Base-by-base conservation (phyloP, 1,140 invertebrate species). In the Brachionus rubens region DNA sequence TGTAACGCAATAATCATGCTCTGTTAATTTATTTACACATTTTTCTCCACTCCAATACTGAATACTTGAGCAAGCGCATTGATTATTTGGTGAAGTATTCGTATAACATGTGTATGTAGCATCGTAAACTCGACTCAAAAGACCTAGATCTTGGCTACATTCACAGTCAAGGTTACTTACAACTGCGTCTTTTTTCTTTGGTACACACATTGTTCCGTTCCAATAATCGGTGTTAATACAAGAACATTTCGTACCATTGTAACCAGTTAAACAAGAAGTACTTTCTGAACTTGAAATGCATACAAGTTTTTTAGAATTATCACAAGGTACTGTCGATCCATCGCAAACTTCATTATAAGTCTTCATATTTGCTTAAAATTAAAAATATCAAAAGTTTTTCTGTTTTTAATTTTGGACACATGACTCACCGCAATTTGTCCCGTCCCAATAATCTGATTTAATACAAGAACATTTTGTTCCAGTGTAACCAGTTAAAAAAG, bases 131-230 rank as follows among this genome's bases (percentile, higher is more conserved):
- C 14, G 12, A 43, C 40, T 40, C 7, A 0, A n/a, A 26, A 43
- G 28, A n/a, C 40, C 43, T 21, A 67, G 28, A 67, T 47, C 62
- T 21, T 26, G 30, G 10, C 62, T 43, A 67, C 62, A 46, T 41
- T 21, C 7, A 43, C 40, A 43, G n/a, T 33, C 10, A 24, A 3
- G 0, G 24, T 21, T 14, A 10, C 30, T 12, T 46, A 30, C 41
- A 6, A 26, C 5, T 26, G 19, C 12, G 16, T 67, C 30, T 14
- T 26, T 40, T 26, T 21, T 6, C 19, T 41, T 47, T 7, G 21
- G 19, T 9, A 43, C n/a, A 67, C 40, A 67, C 24, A 4, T 43
- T 0, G 19, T 24, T 12, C 19, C 36, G 36, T 67, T 41, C 62
- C 62, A 67, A 47, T 43, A 67, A 36, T 19, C 26, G 12, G 5